These are phyloP conservation scores for Latheticus oryzae DNA, from an alignment of 2,888 invertebrate genomes.

Conservation along the genomic window DNA sequence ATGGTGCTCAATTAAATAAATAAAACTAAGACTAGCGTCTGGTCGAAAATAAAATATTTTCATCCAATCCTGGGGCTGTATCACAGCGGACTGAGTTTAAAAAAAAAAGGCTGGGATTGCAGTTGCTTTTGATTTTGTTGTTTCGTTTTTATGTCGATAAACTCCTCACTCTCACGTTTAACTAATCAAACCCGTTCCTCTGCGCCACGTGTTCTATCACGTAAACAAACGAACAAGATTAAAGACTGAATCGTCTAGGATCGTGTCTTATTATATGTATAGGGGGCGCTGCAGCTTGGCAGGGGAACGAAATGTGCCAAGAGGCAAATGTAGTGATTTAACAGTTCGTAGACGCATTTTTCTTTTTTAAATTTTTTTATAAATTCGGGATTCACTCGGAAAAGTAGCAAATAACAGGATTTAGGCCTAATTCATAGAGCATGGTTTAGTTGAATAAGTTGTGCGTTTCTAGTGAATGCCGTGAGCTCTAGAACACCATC, in stretches of 20 bases:
- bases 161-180: too few relatives aligned
- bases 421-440: conserved; percentile 50
- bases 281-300: conserved; percentile 28
- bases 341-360: conserved; percentile 42
- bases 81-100: conserved; percentile 58
- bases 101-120: conserved; percentile 54
- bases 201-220: conserved; percentile 11
- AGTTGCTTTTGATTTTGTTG: conserved; percentile 53
- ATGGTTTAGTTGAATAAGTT: conserved; percentile 38
- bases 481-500: conserved; percentile 61
- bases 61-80: conserved; percentile 44
- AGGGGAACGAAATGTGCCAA: conserved; percentile 26
- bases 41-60: conserved; percentile 41
- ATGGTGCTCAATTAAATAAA: conserved; percentile 76
- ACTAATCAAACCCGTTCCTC: conserved; percentile 14
- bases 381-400: background rate
- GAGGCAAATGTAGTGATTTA: conserved; percentile 19
- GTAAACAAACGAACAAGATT: conserved; percentile 23
- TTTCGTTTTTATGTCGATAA: conserved; percentile 22
- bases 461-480: conserved; percentile 54
- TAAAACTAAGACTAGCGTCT: conserved; percentile 49
- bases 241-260: conserved; percentile 32
- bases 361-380: conserved; percentile 19
- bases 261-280: conserved; percentile 28
- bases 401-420: conserved; percentile 25